Evolutionary conservation across 35 echinoderm and acorn worm genomes (phyloP), one percentile per base, ranked within the genome.

Genomic region (Ophioderma brevispina): DNA sequence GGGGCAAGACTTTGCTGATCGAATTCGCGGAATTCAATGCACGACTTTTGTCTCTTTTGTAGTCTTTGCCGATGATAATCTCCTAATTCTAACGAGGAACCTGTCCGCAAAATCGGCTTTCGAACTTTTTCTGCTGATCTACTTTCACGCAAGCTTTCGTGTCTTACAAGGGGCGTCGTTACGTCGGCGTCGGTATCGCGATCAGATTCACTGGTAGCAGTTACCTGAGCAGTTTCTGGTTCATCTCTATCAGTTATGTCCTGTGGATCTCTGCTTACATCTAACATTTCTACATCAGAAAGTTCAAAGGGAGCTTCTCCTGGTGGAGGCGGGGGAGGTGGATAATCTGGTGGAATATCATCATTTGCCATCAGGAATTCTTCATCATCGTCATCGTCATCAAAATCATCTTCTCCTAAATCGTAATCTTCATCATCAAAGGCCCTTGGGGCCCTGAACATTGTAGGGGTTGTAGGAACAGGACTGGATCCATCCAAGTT

Each of bases 1-100:
- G 83, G 63, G 14, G 63, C 63, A 28, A 59, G 63, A 36, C 83
- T 55, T 35, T 64, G 52, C 75, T 80, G 64, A 59, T 96, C 94
- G 34, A 96, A 87, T 80, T 96, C 91, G 28, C 94, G 91, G 37
- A 96, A 92, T 86, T 96, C 94, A 56, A 96, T 89, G 37, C 94
- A 96, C 6, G 94, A 96, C 13, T 83, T 80, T 41, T 96, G 94
- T 77, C 94, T 81, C 33, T 87, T 87, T 46, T 86, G 84, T 34
- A 59, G 82, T 56, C 87, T 63, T 59, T 92, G 77, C 0, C 86
- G 80, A 18, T n/a, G 33, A 11, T 84, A 80, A 11, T 81, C 82
- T 13, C 90, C 80, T 3, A 92, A 77, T 32, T 92, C 87, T 32
- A 91, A 76, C 33, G 39, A 82, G 3, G 90, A 91, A 78, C 64